These are phyloP conservation scores for Lacanobia oleracea DNA, from an alignment of 2,888 invertebrate genomes.

Conservation along the genomic window DNA sequence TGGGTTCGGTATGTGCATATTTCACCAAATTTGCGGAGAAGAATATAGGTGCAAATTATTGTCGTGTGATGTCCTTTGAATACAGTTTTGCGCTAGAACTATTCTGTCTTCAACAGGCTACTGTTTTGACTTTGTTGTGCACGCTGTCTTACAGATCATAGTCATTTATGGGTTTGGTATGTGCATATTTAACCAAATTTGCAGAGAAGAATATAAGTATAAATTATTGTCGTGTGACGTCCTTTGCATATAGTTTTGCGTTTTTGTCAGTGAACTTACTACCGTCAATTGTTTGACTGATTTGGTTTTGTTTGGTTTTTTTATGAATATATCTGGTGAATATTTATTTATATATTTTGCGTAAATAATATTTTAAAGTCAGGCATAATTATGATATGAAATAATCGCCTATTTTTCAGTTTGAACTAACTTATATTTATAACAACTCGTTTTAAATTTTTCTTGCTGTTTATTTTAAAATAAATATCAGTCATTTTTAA, in stretches of 20 bases:
- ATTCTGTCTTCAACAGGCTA: background rate
- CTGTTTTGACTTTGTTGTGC: background rate
- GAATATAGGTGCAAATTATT: constrained; percentile 33
- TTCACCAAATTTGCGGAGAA: constrained; percentile 45
- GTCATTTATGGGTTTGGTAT: constrained; percentile 8
- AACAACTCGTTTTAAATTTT: background rate
- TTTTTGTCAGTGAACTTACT: constrained; percentile 14
- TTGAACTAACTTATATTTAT: background rate
- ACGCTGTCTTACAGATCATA: background rate
- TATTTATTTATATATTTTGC: background rate
- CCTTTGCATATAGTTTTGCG: constrained; percentile 12
- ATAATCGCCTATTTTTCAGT: background rate
- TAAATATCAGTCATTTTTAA: constrained; percentile 7
- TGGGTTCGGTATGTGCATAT: constrained; percentile 40
- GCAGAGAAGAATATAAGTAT: constrained; percentile 19
- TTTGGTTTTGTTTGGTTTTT: background rate
- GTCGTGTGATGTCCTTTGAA: constrained; percentile 15
- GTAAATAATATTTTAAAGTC: background rate
- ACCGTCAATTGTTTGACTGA: constrained; percentile 17
- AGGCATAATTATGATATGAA: background rate
- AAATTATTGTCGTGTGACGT: constrained; percentile 33
- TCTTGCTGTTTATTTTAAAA: constrained; percentile 6
- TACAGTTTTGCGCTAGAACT: constrained; percentile 8
- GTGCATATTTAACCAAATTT: constrained; percentile 54
- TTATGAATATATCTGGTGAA: background rate